Base-by-base conservation (phyloP, 2,797 vertebrate species). In the Periophthalmus magnuspinnatus region DNA sequence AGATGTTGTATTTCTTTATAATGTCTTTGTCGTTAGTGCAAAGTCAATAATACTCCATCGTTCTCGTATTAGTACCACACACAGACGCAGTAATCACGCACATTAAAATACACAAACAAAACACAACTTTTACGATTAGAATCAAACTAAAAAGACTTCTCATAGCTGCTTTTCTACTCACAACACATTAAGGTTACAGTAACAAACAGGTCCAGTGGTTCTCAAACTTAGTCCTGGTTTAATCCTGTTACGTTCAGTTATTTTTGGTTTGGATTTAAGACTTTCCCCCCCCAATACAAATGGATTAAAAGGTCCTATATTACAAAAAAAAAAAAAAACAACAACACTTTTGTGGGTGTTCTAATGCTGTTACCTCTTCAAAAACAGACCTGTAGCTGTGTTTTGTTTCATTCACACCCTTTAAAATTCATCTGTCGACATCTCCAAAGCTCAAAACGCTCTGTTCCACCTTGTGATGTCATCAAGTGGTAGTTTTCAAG, bases 1-100 rank as follows among this genome's bases (percentile, higher is more conserved):
- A 48, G 54, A 59, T 48, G 47, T 60, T 34, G 60, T 36, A 81
- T 78, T 79, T 80, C 61, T 83, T 85, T 84, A 74, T 74, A 70
- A 78, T 74, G 69, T 68, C 14, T 17, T 45, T 60, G 13, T 77
- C 33, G 66, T 79, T 73, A 69, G 77, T 81, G 78, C 68, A 82
- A 85, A 78, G 78, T 55, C 63, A 75, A 65, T 47, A 34, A 60
- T 47, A 34, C 38, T 73, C 17, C 11, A 8, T 52, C 58, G 28
- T 28, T 32, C 13, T 22, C 2, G 8, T 47, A 28, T 60, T 71
- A 61, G 61, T 61, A 70, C 45, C 70, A 32, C 59, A 72, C 6
- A 60, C 50, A 68, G 13, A 70, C 41, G 73, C 38, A 41, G 28
- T 45, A 5, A 58, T 61, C 61, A 60, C 61, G 54, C 48, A 68